phyloP scores from a whole-genome alignment of 2,113 vertebrate genomes.

The Machaerirhynchus nigripectus region DNA sequence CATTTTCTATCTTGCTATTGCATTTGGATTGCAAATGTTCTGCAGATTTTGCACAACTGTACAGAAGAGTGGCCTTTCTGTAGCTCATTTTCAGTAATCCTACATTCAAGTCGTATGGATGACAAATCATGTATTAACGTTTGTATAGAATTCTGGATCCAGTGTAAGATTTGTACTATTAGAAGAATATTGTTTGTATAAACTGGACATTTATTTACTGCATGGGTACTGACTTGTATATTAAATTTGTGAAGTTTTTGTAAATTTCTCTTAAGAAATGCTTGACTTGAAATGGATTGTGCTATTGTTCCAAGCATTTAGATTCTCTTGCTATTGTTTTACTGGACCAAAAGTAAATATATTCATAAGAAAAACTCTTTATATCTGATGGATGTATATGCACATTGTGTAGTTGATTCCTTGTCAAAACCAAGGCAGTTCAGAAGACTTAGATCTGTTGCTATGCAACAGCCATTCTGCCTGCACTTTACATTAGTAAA shows the following conservation, averaged over 20 bases:
- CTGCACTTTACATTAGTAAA: slow-evolving; percentile 72
- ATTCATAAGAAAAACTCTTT: slow-evolving; percentile 68
- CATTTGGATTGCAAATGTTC: slow-evolving; percentile 70
- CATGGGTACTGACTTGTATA: slow-evolving; percentile 79
- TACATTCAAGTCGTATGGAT: slow-evolving; percentile 67
- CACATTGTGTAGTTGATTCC: slow-evolving; percentile 63
- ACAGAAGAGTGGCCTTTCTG: slow-evolving; percentile 83
- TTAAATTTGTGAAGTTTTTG: slow-evolving; percentile 81
- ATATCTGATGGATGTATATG: slow-evolving; percentile 72
- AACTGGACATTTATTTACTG: slow-evolving; percentile 78
- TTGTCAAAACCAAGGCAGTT: slow-evolving; percentile 66
- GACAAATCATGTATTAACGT: slow-evolving; percentile 70
- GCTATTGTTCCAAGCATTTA: slow-evolving; percentile 76
- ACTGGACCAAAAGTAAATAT: slow-evolving; percentile 79
- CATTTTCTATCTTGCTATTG: not conserved
- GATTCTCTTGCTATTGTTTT: slow-evolving; percentile 73
- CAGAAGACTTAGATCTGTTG: slow-evolving; percentile 71
- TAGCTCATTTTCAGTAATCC: slow-evolving; percentile 73
- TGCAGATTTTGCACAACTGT: slow-evolving; percentile 82
- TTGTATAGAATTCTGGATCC: slow-evolving; percentile 74
- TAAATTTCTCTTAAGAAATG: slow-evolving; percentile 73
- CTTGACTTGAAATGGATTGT: slow-evolving; percentile 75
- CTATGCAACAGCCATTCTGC: slow-evolving; percentile 76
- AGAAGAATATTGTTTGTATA: slow-evolving; percentile 76
- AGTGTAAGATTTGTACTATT: slow-evolving; percentile 80